Percentiles rank a stretch among this genome's conserved stretches.
These are phyloP conservation scores for Hydrochoerus hydrochaeris DNA, from an alignment of 2,113 vertebrate species.

Conservation along the genomic window DNA sequence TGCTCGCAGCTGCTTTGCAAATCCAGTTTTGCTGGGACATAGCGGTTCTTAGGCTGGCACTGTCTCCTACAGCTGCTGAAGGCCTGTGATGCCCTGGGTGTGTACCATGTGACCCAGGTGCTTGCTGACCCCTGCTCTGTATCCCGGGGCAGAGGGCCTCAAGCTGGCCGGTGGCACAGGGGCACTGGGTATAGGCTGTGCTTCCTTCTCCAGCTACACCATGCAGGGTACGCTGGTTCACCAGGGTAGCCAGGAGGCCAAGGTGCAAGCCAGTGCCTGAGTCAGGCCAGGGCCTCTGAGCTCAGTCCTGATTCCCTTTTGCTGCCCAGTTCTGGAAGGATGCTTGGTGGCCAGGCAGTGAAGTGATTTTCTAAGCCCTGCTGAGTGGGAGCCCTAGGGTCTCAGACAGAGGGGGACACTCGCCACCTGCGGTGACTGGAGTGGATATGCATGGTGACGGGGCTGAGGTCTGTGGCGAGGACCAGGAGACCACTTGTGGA, in stretches of 20 bases:
- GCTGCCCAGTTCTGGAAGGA: background rate
- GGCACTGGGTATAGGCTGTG: too few relatives aligned
- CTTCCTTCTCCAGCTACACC: too few relatives aligned
- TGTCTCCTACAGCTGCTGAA: background rate
- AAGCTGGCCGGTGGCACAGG: too few relatives aligned
- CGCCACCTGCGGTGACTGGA: rapidly evolving
- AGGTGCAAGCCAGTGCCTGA: too few relatives aligned
- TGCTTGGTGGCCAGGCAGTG: background rate
- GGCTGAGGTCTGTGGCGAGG: background rate
- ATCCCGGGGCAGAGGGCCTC: too few relatives aligned
- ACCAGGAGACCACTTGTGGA: background rate
- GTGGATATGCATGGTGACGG: rapidly evolving
- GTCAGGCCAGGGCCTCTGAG: too few relatives aligned
- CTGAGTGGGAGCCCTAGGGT: background rate
- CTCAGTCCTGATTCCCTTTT: background rate
- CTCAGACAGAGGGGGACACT: background rate
- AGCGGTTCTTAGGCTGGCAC: background rate
- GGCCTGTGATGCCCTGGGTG: too few relatives aligned
- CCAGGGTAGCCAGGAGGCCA: too few relatives aligned
- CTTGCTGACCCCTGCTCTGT: too few relatives aligned
- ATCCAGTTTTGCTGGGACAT: background rate
- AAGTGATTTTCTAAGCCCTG: background rate
- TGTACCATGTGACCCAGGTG: too few relatives aligned
- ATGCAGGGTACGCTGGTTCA: too few relatives aligned
- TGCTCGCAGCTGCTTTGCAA: background rate